Evolutionary conservation across 2,113 vertebrate species (phyloP).

Genomic region (Pteruthius melanotis): DNA sequence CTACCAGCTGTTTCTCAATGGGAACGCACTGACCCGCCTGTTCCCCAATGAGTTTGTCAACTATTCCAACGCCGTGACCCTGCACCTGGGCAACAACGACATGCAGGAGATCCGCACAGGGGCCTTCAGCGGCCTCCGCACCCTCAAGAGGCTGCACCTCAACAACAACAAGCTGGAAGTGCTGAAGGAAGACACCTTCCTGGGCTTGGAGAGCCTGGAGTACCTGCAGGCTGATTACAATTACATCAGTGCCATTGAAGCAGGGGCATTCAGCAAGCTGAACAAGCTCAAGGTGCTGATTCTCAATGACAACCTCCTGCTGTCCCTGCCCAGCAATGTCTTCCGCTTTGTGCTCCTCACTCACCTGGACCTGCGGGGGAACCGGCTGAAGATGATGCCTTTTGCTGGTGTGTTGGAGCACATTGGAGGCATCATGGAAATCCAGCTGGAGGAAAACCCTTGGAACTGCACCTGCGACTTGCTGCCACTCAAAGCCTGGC

Average conservation of each 20-base stretch:
- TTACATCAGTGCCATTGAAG: slow-evolving; percentile 94
- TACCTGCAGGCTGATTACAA: slow-evolving; percentile 98
- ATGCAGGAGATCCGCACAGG: slow-evolving; percentile 91
- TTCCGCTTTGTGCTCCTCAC: slow-evolving; percentile 97
- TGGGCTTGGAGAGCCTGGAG: slow-evolving; percentile 93
- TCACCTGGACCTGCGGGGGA: slow-evolving; percentile 95
- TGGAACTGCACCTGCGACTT: slow-evolving; percentile 99
- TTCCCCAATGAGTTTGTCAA: slow-evolving; percentile 92
- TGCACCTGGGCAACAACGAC: slow-evolving; percentile 96
- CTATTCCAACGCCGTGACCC: slow-evolving; percentile 92
- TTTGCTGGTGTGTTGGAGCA: slow-evolving; percentile 96
- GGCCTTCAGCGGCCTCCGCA: slow-evolving; percentile 90
- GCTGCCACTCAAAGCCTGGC: slow-evolving; percentile 93
- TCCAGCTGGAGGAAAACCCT: slow-evolving; percentile 96
- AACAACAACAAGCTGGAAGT: slow-evolving; percentile 98
- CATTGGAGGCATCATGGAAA: slow-evolving; percentile 98
- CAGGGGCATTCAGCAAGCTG: slow-evolving; percentile 91
- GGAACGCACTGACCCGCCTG: slow-evolving; percentile 90
- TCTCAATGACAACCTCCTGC: slow-evolving; percentile 96
- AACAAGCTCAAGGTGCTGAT: slow-evolving; percentile 98
- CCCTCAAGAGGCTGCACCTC: slow-evolving; percentile 91
- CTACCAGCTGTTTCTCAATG: slow-evolving; percentile 94
- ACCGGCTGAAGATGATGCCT: slow-evolving; percentile 91
- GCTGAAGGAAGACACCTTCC: slow-evolving; percentile 90
- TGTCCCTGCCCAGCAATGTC: slow-evolving; percentile 91